phyloP scores from a whole-genome alignment of 2,888 invertebrate genomes.

The Drosophila mayaguana region DNA sequence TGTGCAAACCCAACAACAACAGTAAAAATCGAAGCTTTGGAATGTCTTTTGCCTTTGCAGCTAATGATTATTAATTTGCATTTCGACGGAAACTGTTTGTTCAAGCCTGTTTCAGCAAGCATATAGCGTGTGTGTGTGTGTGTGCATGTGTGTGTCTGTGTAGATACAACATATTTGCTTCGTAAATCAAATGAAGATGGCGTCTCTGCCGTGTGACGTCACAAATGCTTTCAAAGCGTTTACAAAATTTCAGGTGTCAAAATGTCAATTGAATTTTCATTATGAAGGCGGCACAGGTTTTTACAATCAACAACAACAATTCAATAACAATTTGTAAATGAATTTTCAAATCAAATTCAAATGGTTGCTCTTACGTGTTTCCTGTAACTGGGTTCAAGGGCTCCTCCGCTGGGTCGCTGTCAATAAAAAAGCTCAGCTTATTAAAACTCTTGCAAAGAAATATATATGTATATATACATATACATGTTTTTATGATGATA shows the following conservation, averaged over 20 bases:
- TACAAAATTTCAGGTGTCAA: constrained; percentile 37
- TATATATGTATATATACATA: no score
- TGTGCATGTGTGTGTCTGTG: constrained; percentile 6
- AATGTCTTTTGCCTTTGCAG: constrained; percentile 48
- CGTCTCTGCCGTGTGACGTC: constrained; percentile 20
- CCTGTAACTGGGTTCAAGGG: constrained; percentile 11
- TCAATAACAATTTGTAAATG: constrained; percentile 16
- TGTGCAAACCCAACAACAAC: constrained; percentile 49
- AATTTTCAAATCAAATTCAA: constrained; percentile 9
- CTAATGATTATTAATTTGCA: constrained; percentile 61
- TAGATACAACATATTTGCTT: constrained; percentile 12
- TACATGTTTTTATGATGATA: not conserved
- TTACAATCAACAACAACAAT: constrained; percentile 2
- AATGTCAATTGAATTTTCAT: constrained; percentile 40
- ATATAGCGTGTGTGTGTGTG: not conserved
- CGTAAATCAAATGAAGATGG: constrained; percentile 21
- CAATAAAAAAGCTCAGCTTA: constrained; percentile 12
- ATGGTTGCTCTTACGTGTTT: not conserved
- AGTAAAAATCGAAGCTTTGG: constrained; percentile 37
- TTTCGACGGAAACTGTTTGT: constrained; percentile 50
- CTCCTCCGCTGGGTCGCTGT: not conserved
- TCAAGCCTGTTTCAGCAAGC: constrained; percentile 29
- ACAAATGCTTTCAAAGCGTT: constrained; percentile 4
- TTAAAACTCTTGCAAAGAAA: not conserved
- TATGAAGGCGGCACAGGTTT: constrained; percentile 14